Evolutionary conservation across 2,113 vertebrate genomes (phyloP), one percentile per base, ranked within the genome.

Genomic region (Nematolebias whitei): DNA sequence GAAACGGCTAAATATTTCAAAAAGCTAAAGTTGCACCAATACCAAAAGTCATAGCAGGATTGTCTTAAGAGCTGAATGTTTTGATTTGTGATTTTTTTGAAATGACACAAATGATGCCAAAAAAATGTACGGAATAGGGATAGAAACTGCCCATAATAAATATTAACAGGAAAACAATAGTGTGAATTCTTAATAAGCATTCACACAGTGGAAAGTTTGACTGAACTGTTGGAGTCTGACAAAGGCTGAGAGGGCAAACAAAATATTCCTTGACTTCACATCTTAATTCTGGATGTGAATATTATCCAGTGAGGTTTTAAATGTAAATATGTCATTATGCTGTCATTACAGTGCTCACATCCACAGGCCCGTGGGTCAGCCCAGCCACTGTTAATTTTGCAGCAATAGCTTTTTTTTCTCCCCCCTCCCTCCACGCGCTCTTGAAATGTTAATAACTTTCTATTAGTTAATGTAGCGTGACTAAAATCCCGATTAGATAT

Each of bases 391-490:
- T 95, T 96, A 94, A 98, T 97, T 97, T 96, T 96, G 95, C 94
- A 94, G 94, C 95, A 94, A 96, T 96, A 95, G 94, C 94, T 93
- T 95, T 95, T 95, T 71, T 66, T 55, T 12, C 23, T 9, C 2
- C 11, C 1, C 38, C 54, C 29, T 18, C 35, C 22, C 11, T 22
- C 3, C 22, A 47, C 15, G 9, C 77, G 71, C 95, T 96, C 94
- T 96, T 96, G 95, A 98, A 98, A 97, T 97, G 96, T 98, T 97
- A 97, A 98, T 98, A 98, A 97, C 95, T 95, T 97, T 98, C 95
- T 96, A 98, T 97, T 97, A 96, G 95, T 97, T 97, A 97, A 97
- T 97, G 96, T 96, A 95, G 95, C 96, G 95, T 98, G 96, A 97
- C 96, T 98, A 97, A 97, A 98, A 98, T 97, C 96, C 94, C 94